phyloP scores from a whole-genome alignment of 2,888 invertebrate species.

The Plebejus argus region DNA sequence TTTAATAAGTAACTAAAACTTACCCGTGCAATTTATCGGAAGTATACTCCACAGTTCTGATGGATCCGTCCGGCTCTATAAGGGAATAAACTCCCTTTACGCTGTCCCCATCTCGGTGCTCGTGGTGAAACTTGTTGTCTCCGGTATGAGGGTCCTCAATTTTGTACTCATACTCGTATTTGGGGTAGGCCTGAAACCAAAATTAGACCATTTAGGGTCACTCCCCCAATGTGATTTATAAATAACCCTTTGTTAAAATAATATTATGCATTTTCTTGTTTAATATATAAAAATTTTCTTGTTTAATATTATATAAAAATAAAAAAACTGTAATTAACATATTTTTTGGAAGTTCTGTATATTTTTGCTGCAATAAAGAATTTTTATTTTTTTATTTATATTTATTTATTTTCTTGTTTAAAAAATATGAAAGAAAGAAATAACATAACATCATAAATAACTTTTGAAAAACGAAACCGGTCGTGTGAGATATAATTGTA shows the following conservation, averaged over 20 bases:
- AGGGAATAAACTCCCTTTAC: slow-evolving; percentile 84
- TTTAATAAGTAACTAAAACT: slow-evolving; percentile 38
- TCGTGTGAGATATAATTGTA: too few relatives aligned
- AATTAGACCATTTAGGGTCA: not conserved
- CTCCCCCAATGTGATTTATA: not conserved
- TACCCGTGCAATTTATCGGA: slow-evolving; percentile 82
- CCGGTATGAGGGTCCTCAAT: slow-evolving; percentile 83
- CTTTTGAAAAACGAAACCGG: too few relatives aligned
- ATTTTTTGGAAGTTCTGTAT: too few relatives aligned
- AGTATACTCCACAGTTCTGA: slow-evolving; percentile 82
- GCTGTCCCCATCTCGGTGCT: slow-evolving; percentile 81
- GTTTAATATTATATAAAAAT: too few relatives aligned
- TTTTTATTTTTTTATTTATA: too few relatives aligned
- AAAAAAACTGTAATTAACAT: too few relatives aligned
- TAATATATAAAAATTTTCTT: too few relatives aligned
- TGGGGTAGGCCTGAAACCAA: slow-evolving; percentile 72
- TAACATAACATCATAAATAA: too few relatives aligned
- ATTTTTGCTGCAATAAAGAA: too few relatives aligned
- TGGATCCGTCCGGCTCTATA: slow-evolving; percentile 81
- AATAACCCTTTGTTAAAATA: not conserved
- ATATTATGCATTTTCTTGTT: too few relatives aligned
- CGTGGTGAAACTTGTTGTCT: slow-evolving; percentile 82
- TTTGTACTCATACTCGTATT: slow-evolving; percentile 82
- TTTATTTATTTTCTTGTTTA: too few relatives aligned
- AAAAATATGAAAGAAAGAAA: too few relatives aligned